These are phyloP conservation scores for Scelioninae gen. 2 DNA, from an alignment of 2,888 invertebrate genomes.

Conservation along the genomic window DNA sequence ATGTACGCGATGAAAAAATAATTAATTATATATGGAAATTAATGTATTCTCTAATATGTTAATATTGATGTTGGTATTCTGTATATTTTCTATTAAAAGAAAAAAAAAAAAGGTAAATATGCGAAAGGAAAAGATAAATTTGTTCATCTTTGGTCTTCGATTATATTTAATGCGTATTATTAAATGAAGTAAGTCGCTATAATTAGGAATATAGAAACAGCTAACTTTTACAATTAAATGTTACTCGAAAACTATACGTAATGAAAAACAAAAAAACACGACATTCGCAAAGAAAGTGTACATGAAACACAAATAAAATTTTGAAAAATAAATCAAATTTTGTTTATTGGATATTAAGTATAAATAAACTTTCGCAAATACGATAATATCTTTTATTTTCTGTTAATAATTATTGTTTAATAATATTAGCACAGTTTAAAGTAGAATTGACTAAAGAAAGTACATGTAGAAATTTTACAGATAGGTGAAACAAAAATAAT, in stretches of 20 bases:
- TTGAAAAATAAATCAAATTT: slow-evolving; percentile 11
- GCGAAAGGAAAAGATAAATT: slow-evolving; percentile 27
- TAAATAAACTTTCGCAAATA: neutral
- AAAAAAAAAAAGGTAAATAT: too few relatives aligned
- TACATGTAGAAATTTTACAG: too few relatives aligned
- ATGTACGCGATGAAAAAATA: slow-evolving; percentile 47
- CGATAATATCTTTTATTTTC: slow-evolving; percentile 4
- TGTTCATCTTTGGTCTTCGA: slow-evolving; percentile 45
- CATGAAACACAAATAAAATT: slow-evolving; percentile 46
- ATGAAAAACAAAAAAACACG: slow-evolving; percentile 24
- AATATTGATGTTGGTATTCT: slow-evolving; percentile 53
- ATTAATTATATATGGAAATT: slow-evolving; percentile 22
- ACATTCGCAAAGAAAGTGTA: slow-evolving; percentile 38
- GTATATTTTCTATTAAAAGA: slow-evolving; percentile 56
- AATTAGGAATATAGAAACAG: slow-evolving; percentile 45
- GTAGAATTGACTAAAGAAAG: too few relatives aligned
- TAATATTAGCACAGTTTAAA: slow-evolving; percentile 22
- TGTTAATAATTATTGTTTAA: slow-evolving; percentile 26
- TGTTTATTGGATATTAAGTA: neutral
- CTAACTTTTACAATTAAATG: slow-evolving; percentile 49
- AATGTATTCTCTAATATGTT: slow-evolving; percentile 48
- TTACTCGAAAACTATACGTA: slow-evolving; percentile 49
- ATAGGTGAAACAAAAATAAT: slow-evolving; percentile 38
- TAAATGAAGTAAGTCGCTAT: slow-evolving; percentile 32
- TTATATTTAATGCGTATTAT: slow-evolving; percentile 49